Conservation (phyloP, 2,797 vertebrate genomes). For the Centroberyx gerrardi region DNA sequence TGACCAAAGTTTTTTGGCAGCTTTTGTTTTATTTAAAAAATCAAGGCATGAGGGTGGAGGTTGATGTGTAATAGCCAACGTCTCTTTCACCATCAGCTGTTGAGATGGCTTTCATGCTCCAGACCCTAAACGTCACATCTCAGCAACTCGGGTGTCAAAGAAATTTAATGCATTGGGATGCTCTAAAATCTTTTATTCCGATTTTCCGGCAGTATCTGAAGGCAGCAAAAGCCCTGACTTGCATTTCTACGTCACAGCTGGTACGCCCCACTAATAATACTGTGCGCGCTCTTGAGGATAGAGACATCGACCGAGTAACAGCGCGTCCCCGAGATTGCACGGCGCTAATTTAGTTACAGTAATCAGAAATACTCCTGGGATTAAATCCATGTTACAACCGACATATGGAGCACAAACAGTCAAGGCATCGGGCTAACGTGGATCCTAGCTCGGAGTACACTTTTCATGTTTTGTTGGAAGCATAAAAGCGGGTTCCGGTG, state of each 20-base stretch:
- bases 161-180: no score
- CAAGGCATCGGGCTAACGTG: background rate
- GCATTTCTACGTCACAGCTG: slow-evolving; percentile 67
- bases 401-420: slow-evolving; percentile 1
- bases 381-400: background rate
- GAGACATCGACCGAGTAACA: slow-evolving; percentile 69
- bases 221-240: background rate
- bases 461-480: slow-evolving; percentile 56
- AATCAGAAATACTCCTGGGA: slow-evolving; percentile 51
- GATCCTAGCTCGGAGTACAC: background rate
- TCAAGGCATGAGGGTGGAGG: no score
- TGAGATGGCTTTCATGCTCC: no score
- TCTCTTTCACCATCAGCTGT: no score
- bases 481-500: slow-evolving; percentile 78
- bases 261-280: slow-evolving; percentile 57
- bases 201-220: background rate
- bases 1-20: no score
- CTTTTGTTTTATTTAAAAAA: no score
- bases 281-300: slow-evolving; percentile 58
- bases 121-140: no score
- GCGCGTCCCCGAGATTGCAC: slow-evolving; percentile 77
- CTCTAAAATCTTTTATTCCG: no score
- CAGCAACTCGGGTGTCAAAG: no score
- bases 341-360: slow-evolving; percentile 61
- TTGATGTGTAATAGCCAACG: no score